phyloP scores from a whole-genome alignment of 2,888 invertebrate genomes.

The Ptychoptera albimana region DNA sequence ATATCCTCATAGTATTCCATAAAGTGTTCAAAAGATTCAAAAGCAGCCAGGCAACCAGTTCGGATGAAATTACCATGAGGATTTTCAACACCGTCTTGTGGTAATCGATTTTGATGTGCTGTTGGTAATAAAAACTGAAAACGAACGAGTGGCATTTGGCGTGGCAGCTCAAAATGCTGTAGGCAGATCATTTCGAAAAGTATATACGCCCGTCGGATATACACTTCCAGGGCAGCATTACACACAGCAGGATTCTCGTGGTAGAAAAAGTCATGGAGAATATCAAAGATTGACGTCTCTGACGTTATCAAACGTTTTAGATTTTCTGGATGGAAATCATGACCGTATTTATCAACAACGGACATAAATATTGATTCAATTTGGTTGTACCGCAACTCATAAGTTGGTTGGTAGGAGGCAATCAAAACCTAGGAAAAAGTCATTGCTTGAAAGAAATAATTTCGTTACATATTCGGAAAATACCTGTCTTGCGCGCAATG shows the following conservation, averaged over 20 bases:
- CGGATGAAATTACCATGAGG: constrained; percentile 49
- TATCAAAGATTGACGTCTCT: constrained; percentile 97
- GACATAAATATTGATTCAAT: constrained; percentile 98
- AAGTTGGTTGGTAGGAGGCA: constrained; percentile 93
- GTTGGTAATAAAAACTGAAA: constrained; percentile 90
- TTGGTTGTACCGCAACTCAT: constrained; percentile 93
- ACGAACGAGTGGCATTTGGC: constrained; percentile 77
- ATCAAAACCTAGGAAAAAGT: constrained; percentile 43
- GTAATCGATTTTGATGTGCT: constrained; percentile 69
- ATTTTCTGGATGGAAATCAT: constrained; percentile 95
- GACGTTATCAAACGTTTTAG: constrained; percentile 90
- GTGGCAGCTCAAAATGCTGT: constrained; percentile 75
- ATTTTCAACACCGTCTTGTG: constrained; percentile 18
- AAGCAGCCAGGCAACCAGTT: constrained; percentile 89
- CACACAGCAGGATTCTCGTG: constrained; percentile 78
- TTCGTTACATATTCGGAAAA: too few relatives aligned
- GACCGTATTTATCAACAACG: constrained; percentile 96
- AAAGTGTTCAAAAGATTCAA: constrained; percentile 77
- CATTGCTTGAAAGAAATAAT: too few relatives aligned
- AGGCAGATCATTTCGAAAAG: constrained; percentile 88
- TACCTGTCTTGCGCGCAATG: constrained; percentile 36
- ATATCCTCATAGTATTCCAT: constrained; percentile 72
- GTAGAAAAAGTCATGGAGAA: constrained; percentile 95
- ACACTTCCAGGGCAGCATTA: constrained; percentile 92
- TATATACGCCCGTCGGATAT: constrained; percentile 86